Evolutionary conservation across 2,113 vertebrate species (phyloP), one percentile per base, ranked within the genome.

Genomic region (Proteles cristata): DNA sequence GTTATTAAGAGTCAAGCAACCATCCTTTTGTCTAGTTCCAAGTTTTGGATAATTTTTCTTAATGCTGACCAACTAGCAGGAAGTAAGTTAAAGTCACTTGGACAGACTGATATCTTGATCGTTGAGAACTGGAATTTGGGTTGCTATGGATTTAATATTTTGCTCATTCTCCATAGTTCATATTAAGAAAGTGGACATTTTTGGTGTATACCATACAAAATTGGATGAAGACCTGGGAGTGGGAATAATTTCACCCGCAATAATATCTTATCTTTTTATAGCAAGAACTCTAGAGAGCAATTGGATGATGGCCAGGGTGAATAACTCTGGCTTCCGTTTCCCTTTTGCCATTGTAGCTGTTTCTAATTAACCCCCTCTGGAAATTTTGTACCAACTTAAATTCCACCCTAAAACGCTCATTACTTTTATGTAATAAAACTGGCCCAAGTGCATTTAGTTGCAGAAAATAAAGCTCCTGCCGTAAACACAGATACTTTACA

Each of bases 341-440:
- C 28, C 33, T 83, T 98, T 84, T 61, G 61, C 74, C 87, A 81
- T 80, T 45, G 33, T 71, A 53, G 50, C 86, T 94, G 0, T 96
- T 97, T 91, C 79, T 89, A 95, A 97, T 97, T 88, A 97, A 83
- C 14, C 31, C 23, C 10, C 23, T 94, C 58, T 85, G 81, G 61
- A 96, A 88, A 79, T 81, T 92, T 76, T 90, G 50, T 82, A 83
- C 66, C 82, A 94, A 61, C 53, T 88, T 93, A 71, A 73, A 94
- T 97, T 94, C 77, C 28, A 14, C 43, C 25, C 58, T 84, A 43
- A 95, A 66, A 84, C 87, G 19, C 48, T 91, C 68, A 86, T 89
- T 76, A 45, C 9, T n/a, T 84, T 10, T 90, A 12, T 63, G 43
- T 65, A 81, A 88, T 90, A 92, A 83, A 96, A 93, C 45, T 73